Evolutionary conservation across 2,113 vertebrate genomes (phyloP).

Genomic region (Sapajus apella): DNA sequence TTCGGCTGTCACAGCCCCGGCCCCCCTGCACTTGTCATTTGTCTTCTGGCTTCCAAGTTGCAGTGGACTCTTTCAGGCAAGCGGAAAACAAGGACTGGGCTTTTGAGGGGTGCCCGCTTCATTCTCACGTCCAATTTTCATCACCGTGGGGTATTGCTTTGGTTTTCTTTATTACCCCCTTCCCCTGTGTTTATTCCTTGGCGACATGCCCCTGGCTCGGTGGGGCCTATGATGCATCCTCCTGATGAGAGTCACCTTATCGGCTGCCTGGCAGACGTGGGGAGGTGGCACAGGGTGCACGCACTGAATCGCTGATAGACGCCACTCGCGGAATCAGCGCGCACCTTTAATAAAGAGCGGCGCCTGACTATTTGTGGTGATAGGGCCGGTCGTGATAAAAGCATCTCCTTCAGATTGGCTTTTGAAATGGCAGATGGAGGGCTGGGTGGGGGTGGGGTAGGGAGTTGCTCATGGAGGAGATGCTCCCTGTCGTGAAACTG

Average conservation of each 20-base stretch:
- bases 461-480: neutral
- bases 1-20: neutral
- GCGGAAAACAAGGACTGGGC: neutral
- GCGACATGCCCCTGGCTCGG: slow-evolving; percentile 46
- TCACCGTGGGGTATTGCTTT: neutral
- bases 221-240: neutral
- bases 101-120: neutral
- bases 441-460: neutral
- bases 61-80: neutral
- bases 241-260: slow-evolving; percentile 61
- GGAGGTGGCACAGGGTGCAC: neutral
- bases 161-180: neutral
- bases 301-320: slow-evolving; percentile 22
- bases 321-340: neutral
- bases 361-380: neutral
- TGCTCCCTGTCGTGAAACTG: neutral
- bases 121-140: neutral
- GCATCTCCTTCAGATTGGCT: neutral
- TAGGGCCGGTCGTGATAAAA: neutral
- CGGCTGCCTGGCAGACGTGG: slow-evolving; percentile 59
- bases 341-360: slow-evolving; percentile 40
- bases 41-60: neutral
- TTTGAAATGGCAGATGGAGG: slow-evolving; percentile 45
- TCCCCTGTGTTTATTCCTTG: slow-evolving; percentile 35
- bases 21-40: neutral